These are phyloP conservation scores for Heteromurus nitidus DNA, from an alignment of 2,888 invertebrate genomes.

Conservation along the genomic window DNA sequence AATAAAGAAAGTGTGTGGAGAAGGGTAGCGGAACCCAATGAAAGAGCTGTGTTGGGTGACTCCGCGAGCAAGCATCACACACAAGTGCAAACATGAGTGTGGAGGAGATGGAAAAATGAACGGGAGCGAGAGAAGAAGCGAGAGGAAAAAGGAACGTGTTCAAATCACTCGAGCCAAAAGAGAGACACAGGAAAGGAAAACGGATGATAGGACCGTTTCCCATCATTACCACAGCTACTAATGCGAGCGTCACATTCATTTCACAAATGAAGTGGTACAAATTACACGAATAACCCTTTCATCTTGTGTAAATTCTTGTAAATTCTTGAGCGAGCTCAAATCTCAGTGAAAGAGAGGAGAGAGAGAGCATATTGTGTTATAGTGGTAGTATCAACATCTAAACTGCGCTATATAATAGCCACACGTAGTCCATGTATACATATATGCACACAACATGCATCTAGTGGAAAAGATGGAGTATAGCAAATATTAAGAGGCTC, in stretches of 20 bases:
- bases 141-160: constrained; percentile 62
- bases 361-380: constrained; percentile 40
- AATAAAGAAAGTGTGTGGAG: constrained; percentile 15
- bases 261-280: constrained; percentile 69
- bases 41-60: not conserved
- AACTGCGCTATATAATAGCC: constrained; percentile 6
- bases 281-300: constrained; percentile 69
- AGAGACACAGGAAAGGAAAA: constrained; percentile 65
- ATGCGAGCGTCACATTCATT: constrained; percentile 69
- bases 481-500: constrained; percentile 66
- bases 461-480: constrained; percentile 53
- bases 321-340: constrained; percentile 64
- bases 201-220: constrained; percentile 69
- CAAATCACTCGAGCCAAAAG: constrained; percentile 65
- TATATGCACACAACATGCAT: constrained; percentile 14
- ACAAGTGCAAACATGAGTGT: constrained; percentile 39
- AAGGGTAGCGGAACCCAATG: not conserved
- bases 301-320: constrained; percentile 68
- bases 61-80: not conserved
- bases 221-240: constrained; percentile 69
- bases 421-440: constrained; percentile 14
- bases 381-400: constrained; percentile 30
- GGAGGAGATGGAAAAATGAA: constrained; percentile 17
- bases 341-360: constrained; percentile 44
- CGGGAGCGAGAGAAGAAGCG: constrained; percentile 8